phyloP scores from a whole-genome alignment of 1,140 invertebrate genomes.

The Armadillidium nasatum region DNA sequence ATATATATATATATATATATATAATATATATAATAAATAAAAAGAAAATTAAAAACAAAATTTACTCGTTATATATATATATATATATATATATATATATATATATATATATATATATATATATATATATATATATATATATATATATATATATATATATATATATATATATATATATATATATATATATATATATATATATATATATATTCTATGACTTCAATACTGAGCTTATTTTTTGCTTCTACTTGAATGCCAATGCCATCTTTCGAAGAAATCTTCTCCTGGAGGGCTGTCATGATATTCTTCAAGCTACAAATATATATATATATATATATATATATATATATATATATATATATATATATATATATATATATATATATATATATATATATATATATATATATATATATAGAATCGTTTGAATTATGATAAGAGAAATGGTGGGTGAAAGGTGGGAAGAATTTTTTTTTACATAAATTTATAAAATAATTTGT shows the following conservation, averaged over 20 bases:
- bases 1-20: too few species aligned
- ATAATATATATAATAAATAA: too few species aligned
- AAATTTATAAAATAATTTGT: not conserved
- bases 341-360: constrained; percentile 14
- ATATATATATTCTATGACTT: not conserved
- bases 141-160: too few species aligned
- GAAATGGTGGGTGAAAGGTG: too few species aligned
- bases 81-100: too few species aligned
- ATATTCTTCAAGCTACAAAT: not conserved
- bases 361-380: constrained; percentile 13
- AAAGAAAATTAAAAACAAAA: too few species aligned
- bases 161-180: too few species aligned
- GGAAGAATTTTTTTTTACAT: not conserved
- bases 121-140: too few species aligned
- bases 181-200: not conserved
- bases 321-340: constrained; percentile 11
- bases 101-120: too few species aligned
- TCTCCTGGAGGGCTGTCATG: not conserved
- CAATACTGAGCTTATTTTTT: not conserved
- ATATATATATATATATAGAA: constrained; percentile 1
- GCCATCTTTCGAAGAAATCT: not conserved
- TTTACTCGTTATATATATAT: too few species aligned
- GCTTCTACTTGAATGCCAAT: not conserved
- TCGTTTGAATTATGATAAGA: too few species aligned
- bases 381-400: not conserved